Conservation (phyloP, 2,888 invertebrate species). For the Morinoia aosen region DNA sequence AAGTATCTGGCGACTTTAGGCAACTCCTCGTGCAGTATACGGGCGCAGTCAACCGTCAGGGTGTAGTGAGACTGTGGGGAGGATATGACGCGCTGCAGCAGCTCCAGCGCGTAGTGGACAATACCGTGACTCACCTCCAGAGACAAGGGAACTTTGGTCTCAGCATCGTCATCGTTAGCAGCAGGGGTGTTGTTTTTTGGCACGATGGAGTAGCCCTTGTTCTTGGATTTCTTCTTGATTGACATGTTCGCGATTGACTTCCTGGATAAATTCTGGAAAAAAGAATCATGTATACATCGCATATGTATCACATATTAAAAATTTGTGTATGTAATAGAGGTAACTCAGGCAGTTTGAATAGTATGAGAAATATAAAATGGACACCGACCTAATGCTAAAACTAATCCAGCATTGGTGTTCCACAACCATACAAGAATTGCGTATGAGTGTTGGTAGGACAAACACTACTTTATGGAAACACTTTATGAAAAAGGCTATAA, state of each 20-base stretch:
- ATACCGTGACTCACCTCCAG: background rate
- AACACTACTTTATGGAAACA: too few species aligned
- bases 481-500: too few species aligned
- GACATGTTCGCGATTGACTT: background rate
- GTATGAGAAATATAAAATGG: too few species aligned
- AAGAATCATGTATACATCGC: too few species aligned
- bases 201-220: background rate
- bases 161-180: background rate
- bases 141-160: background rate
- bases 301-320: too few species aligned
- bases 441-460: too few species aligned
- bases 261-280: background rate
- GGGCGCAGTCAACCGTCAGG: slow-evolving; percentile 13
- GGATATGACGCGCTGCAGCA: background rate
- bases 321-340: too few species aligned
- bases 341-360: too few species aligned
- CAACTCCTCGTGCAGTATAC: background rate
- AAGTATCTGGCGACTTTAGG: background rate
- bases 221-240: slow-evolving; percentile 14
- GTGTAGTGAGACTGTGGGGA: background rate
- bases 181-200: background rate
- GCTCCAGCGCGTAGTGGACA: background rate
- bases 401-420: too few species aligned
- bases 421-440: too few species aligned
- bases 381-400: too few species aligned